Percentiles rank a stretch among this genome's conserved stretches.
phyloP scores from a whole-genome alignment of 2,888 invertebrate species.

The Azorinus chamasolen region DNA sequence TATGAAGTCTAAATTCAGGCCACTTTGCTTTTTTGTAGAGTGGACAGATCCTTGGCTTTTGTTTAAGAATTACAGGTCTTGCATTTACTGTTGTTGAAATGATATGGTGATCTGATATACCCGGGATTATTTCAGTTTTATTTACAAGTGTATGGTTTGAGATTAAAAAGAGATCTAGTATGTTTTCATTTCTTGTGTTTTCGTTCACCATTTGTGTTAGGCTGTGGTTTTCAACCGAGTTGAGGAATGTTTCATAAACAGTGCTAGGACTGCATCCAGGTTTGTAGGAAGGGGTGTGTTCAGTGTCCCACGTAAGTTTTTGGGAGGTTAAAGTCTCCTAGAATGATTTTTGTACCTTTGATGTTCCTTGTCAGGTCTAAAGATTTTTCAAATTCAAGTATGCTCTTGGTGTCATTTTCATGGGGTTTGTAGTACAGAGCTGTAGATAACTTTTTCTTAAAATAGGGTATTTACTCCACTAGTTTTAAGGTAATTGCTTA shows the following conservation, averaged over 20 bases:
- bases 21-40: conserved; percentile 25
- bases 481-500: no score
- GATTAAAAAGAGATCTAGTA: conserved; percentile 7
- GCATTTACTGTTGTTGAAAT: conserved; percentile 8
- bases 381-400: conserved; percentile 11
- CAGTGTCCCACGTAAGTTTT: conserved; percentile 21
- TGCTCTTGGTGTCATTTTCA: conserved; percentile 13
- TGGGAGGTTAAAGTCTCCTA: conserved; percentile 18
- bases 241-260: conserved; percentile 14
- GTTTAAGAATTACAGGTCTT: background rate
- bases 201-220: conserved; percentile 20
- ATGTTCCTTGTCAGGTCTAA: conserved; percentile 1
- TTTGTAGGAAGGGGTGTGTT: conserved; percentile 14
- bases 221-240: conserved; percentile 6
- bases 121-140: conserved; percentile 3
- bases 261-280: background rate
- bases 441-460: no score
- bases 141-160: conserved; percentile 26
- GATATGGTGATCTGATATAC: conserved; percentile 18
- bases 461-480: no score
- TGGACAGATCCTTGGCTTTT: conserved; percentile 5
- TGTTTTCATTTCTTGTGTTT: conserved; percentile 1
- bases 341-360: conserved; percentile 9
- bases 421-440: conserved; percentile 26
- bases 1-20: conserved; percentile 4